Conservation (phyloP, 2,113 vertebrate genomes). For the Hirundichthys speculiger region DNA sequence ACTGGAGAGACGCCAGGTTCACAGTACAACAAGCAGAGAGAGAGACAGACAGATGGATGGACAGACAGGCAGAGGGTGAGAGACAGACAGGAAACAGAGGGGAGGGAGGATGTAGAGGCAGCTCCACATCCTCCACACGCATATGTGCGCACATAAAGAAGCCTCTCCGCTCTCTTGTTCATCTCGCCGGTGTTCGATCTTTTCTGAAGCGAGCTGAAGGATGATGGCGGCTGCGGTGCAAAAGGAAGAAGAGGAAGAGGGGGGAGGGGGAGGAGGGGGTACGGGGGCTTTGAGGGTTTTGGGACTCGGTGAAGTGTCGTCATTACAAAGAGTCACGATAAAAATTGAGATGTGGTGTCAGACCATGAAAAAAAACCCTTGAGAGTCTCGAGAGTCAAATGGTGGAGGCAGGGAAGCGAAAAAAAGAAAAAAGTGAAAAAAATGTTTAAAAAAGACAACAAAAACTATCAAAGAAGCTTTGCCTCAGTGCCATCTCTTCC, state of each 20-base stretch:
- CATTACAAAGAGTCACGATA: slow-evolving; percentile 63
- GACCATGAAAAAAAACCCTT: slow-evolving; percentile 57
- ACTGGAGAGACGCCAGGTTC: slow-evolving; percentile 83
- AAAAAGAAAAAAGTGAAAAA: not conserved
- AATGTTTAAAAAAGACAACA: slow-evolving; percentile 46
- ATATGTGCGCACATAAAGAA: slow-evolving; percentile 76
- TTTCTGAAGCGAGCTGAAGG: slow-evolving; percentile 63
- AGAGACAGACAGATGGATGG: slow-evolving; percentile 34
- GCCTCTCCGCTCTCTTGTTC: slow-evolving; percentile 57
- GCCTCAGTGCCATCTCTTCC: slow-evolving; percentile 59
- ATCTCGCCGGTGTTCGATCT: slow-evolving; percentile 59
- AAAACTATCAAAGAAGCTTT: slow-evolving; percentile 65
- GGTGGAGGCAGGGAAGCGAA: slow-evolving; percentile 49
- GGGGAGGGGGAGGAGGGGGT: not conserved
- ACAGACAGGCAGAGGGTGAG: slow-evolving; percentile 19
- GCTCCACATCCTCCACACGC: slow-evolving; percentile 71
- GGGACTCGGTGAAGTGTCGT: slow-evolving; percentile 69
- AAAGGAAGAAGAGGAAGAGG: not conserved
- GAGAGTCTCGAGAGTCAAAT: slow-evolving; percentile 65
- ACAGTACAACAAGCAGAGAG: slow-evolving; percentile 86
- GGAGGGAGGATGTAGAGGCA: slow-evolving; percentile 21
- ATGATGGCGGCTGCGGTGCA: slow-evolving; percentile 36
- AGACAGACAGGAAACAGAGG: slow-evolving; percentile 49
- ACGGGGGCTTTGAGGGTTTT: slow-evolving; percentile 49
- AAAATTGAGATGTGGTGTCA: slow-evolving; percentile 54